Evolutionary conservation across 2,797 vertebrate genomes (phyloP).

Genomic region (Morelia viridis): DNA sequence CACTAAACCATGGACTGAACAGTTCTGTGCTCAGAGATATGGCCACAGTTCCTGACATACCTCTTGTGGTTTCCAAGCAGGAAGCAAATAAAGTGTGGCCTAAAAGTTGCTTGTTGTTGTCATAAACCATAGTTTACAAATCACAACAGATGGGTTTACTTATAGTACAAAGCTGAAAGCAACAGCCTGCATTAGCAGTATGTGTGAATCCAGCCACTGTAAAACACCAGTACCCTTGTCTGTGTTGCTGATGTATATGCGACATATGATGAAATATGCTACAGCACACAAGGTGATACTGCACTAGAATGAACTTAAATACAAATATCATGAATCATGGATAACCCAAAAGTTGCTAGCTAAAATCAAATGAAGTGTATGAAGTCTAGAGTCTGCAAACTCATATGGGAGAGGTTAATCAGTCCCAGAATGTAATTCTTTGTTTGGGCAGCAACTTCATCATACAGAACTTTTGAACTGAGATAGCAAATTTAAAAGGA

Average conservation of each 20-base stretch:
- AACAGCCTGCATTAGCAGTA: neutral
- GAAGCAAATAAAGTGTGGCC: neutral
- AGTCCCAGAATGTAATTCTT: neutral
- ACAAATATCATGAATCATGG: neutral
- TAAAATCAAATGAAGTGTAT: neutral
- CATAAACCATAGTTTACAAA: neutral
- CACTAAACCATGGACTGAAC: neutral
- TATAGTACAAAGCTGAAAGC: neutral
- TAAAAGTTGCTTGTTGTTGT: neutral
- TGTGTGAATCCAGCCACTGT: neutral
- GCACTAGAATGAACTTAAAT: neutral
- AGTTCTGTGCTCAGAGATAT: neutral
- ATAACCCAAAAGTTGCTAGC: neutral
- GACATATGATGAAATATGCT: constrained; percentile 21
- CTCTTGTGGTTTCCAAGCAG: neutral
- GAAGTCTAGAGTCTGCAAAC: neutral
- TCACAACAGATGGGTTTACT: neutral
- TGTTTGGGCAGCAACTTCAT: neutral
- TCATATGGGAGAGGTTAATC: neutral
- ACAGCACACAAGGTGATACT: neutral
- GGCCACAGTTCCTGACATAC: neutral
- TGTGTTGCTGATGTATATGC: accelerated
- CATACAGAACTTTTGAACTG: neutral
- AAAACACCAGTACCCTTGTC: neutral
- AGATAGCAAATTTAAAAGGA: neutral